Conservation (phyloP, 2,797 vertebrate genomes). For the Gallirallus australis region DNA sequence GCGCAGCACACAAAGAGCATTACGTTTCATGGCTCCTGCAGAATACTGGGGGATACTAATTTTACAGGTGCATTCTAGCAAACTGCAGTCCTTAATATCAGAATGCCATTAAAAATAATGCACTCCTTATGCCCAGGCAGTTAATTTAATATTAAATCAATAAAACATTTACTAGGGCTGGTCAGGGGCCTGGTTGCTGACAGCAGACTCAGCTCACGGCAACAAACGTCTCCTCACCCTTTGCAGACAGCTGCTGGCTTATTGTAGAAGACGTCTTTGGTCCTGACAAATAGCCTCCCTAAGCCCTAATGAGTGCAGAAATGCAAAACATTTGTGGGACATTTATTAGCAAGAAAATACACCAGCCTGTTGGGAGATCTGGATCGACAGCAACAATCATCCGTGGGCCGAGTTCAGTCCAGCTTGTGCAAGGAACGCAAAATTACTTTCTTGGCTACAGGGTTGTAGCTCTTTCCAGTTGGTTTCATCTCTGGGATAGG, state of each 20-base stretch:
- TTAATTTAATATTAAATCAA: slow-evolving; percentile 82
- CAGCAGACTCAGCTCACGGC: slow-evolving; percentile 74
- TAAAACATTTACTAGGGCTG: slow-evolving; percentile 77
- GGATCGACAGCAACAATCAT: slow-evolving; percentile 33
- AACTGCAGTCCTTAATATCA: slow-evolving; percentile 73
- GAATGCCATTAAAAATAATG: slow-evolving; percentile 75
- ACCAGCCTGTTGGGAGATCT: slow-evolving; percentile 53
- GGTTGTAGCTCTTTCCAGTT: not conserved
- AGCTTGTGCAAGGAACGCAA: not conserved
- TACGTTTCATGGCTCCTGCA: slow-evolving; percentile 70
- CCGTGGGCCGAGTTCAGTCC: not conserved
- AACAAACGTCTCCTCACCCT: slow-evolving; percentile 70
- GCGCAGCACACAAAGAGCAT: slow-evolving; percentile 49
- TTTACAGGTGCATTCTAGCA: slow-evolving; percentile 80
- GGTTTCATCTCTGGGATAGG: not conserved
- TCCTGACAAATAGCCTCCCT: slow-evolving; percentile 77
- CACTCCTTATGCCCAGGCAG: slow-evolving; percentile 72
- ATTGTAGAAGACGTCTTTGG: slow-evolving; percentile 73
- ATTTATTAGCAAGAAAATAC: slow-evolving; percentile 73
- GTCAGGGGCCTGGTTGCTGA: slow-evolving; percentile 75
- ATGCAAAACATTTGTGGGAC: slow-evolving; percentile 76
- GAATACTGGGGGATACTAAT: slow-evolving; percentile 76
- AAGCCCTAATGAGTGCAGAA: slow-evolving; percentile 73
- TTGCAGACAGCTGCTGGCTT: slow-evolving; percentile 74
- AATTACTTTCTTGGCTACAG: not conserved